phyloP scores from a whole-genome alignment of 2,888 invertebrate genomes.

The Pterostichus madidus region DNA sequence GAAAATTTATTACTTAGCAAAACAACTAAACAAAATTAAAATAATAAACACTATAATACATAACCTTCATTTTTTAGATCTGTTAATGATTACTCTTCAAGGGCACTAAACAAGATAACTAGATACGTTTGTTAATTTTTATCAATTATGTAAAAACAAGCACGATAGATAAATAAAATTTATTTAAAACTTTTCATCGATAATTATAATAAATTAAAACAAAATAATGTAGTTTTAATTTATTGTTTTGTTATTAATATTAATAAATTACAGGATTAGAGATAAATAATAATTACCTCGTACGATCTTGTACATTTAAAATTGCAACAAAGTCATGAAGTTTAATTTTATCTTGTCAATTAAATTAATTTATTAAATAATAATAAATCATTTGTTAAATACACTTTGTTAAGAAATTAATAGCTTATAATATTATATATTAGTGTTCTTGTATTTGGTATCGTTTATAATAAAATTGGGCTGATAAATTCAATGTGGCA shows the following conservation, averaged over 20 bases:
- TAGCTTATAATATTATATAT: too few relatives aligned
- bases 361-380: too few relatives aligned
- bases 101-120: constrained; percentile 19
- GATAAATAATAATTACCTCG: too few relatives aligned
- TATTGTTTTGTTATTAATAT: too few relatives aligned
- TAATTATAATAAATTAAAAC: neutral
- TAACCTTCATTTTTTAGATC: constrained; percentile 39
- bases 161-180: neutral
- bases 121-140: constrained; percentile 12
- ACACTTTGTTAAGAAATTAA: too few relatives aligned
- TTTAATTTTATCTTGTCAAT: too few relatives aligned
- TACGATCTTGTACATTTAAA: too few relatives aligned
- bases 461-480: neutral
- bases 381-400: too few relatives aligned
- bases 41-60: constrained; percentile 13
- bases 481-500: neutral
- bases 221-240: too few relatives aligned
- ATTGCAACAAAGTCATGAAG: too few relatives aligned
- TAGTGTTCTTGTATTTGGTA: neutral
- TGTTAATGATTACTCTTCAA: constrained; percentile 8
- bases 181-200: constrained; percentile 2
- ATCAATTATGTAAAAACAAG: constrained; percentile 3
- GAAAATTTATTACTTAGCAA: neutral
- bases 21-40: constrained; percentile 2
- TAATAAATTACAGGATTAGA: too few relatives aligned